These are phyloP conservation scores for Drosophila pruinosa DNA, from an alignment of 1,140 invertebrate genomes.

Conservation along the genomic window DNA sequence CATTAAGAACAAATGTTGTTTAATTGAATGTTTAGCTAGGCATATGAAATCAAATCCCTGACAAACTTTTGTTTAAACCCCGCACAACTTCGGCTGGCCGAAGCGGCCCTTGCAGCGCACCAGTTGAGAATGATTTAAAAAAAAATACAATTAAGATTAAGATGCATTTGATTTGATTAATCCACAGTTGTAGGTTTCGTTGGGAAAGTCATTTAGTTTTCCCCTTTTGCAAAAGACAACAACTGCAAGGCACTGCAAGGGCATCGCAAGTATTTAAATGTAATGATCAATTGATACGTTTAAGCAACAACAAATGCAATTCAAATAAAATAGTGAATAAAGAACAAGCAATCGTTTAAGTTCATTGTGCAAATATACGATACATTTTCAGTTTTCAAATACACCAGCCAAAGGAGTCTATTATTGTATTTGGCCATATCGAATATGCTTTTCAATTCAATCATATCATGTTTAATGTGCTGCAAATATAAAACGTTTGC, in stretches of 20 bases:
- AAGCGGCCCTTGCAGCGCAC: slow-evolving; percentile 1
- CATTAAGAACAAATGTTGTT: slow-evolving; percentile 27
- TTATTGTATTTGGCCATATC: no score
- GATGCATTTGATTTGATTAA: no score
- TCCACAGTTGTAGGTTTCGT: background rate
- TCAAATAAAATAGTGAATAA: slow-evolving; percentile 14
- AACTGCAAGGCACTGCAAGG: background rate
- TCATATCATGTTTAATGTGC: no score
- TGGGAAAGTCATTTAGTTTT: background rate
- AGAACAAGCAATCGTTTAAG: background rate
- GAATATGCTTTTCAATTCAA: no score
- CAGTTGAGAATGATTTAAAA: no score
- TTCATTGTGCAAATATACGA: slow-evolving; percentile 20
- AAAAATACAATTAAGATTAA: no score
- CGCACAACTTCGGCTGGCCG: background rate
- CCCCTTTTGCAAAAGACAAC: background rate
- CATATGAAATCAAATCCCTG: slow-evolving; percentile 42
- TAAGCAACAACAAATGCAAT: slow-evolving; percentile 13
- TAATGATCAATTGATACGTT: background rate
- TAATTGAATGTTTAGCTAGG: slow-evolving; percentile 62
- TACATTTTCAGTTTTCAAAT: slow-evolving; percentile 25
- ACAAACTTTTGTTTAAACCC: background rate
- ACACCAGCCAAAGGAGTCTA: background rate
- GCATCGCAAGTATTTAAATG: background rate
- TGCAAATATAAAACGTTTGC: no score